Evolutionary conservation across 2,113 vertebrate species (phyloP).

Genomic region (Cololabis saira): DNA sequence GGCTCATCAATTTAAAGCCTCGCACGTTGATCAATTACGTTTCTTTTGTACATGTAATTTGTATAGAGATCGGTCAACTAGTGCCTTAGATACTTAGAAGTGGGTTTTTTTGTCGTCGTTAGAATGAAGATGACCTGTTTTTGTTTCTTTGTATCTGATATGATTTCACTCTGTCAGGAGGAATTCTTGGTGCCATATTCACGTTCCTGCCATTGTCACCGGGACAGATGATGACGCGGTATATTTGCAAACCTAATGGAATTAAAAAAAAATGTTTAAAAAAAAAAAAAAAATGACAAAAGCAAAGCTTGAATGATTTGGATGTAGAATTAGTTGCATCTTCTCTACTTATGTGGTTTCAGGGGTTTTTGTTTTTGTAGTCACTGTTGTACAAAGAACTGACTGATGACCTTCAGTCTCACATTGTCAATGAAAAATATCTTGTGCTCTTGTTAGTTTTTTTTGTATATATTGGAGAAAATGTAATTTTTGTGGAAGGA

Average conservation of each 20-base stretch:
- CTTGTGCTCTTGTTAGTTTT: conserved; percentile 56
- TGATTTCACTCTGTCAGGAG: conserved; percentile 27
- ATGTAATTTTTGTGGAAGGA: conserved; percentile 56
- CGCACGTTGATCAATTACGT: conserved; percentile 40
- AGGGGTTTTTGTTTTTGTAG: conserved; percentile 48
- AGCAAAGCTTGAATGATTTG: conserved; percentile 44
- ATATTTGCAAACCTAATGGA: conserved; percentile 57
- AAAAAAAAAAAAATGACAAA: conserved; percentile 9
- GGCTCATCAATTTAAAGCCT: conserved; percentile 32
- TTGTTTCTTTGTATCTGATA: conserved; percentile 28
- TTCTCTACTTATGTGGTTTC: conserved; percentile 59
- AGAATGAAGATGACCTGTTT: conserved; percentile 29
- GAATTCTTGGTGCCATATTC: conserved; percentile 63
- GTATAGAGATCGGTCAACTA: conserved; percentile 48
- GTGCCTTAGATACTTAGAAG: conserved; percentile 77
- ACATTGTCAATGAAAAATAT: conserved; percentile 60
- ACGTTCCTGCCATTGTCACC: conserved; percentile 24
- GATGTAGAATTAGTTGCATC: conserved; percentile 31
- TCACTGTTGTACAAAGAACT: conserved; percentile 27
- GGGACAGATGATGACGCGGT: conserved; percentile 42
- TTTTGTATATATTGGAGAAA: conserved; percentile 69
- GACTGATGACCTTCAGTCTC: conserved; percentile 40
- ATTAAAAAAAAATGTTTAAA: conserved; percentile 26
- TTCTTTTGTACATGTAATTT: conserved; percentile 57
- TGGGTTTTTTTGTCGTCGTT: conserved; percentile 17